Evolutionary conservation across 2,113 vertebrate genomes (phyloP), one percentile per base, ranked within the genome.

Genomic region (Pseudopipra pipra): DNA sequence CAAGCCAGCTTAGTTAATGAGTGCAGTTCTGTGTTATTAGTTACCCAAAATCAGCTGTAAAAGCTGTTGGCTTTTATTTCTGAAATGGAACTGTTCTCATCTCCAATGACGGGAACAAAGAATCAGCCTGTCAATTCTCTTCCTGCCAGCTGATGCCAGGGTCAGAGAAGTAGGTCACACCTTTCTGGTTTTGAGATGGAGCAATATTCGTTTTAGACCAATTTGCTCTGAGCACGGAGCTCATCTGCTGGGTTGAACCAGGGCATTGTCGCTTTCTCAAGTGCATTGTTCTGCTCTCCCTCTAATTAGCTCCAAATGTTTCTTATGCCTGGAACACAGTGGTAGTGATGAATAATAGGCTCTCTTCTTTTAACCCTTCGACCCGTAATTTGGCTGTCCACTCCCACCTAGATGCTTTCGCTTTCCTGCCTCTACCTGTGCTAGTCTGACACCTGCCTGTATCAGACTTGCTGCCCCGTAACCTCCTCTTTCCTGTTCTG

Each of bases 241-340:
- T 96, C 93, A 94, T 96, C 95, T 96, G 90, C 92, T 95, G 92
- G 90, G 93, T 95, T 92, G 95, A 97, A 92, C 85, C 75, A 93
- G 92, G 90, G 90, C 93, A 96, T 94, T 94, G 95, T 96, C 93
- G 95, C 93, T 94, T 96, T 97, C 95, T 96, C 96, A 92, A 84
- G 93, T 94, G 96, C 95, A 96, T 96, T 97, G 96, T 97, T 96
- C 95, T 92, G 90, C 63, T 94, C 93, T 95, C 79, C 75, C 35
- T 33, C 92, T 96, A 96, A 96, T 97, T 96, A 97, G 81, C 93
- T 97, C 95, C 95, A 96, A 96, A 95, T 96, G 95, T 96, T 97
- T 95, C 95, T 96, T 93, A 86, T 84, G 95, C 79, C 76, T 86
- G 90, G 68, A 96, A 96, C 95, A 96, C 52, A 87, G 95, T 65